Conservation (phyloP, 2,797 vertebrate genomes). For the Sebastolobus alascanus region DNA sequence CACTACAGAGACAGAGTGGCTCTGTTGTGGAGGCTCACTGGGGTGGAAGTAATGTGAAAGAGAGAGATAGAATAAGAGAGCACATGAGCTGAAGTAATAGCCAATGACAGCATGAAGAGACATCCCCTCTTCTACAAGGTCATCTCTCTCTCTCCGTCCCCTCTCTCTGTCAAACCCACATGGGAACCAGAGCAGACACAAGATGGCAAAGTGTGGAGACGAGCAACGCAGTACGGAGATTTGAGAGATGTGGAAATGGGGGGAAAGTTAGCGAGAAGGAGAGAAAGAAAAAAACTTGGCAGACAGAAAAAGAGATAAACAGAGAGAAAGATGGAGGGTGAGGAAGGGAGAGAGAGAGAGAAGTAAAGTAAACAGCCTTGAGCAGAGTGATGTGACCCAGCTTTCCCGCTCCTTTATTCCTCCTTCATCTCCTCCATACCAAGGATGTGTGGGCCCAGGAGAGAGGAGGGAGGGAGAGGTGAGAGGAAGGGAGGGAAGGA, state of each 20-base stretch:
- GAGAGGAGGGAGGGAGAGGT: conserved; percentile 41
- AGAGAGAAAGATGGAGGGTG: not conserved
- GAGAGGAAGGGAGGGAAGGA: conserved; percentile 46
- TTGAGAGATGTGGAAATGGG: not conserved
- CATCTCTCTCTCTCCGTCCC: conserved; percentile 17
- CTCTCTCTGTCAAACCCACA: conserved; percentile 31
- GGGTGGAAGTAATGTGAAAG: conserved; percentile 55
- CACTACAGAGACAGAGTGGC: conserved; percentile 28
- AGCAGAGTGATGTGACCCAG: conserved; percentile 63
- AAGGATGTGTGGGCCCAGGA: conserved; percentile 67
- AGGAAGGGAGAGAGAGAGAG: not conserved
- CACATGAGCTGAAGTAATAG: conserved; percentile 73
- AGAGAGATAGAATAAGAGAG: conserved; percentile 54
- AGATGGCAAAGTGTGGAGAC: conserved; percentile 9
- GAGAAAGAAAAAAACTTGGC: not conserved
- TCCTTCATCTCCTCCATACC: conserved; percentile 49
- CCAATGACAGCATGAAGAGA: conserved; percentile 68
- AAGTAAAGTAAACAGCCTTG: conserved; percentile 60
- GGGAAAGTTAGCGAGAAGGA: not conserved
- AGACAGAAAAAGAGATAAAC: conserved; percentile 14
- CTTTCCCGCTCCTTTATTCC: conserved; percentile 48
- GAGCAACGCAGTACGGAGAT: not conserved
- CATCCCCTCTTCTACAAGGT: conserved; percentile 61
- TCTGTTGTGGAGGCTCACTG: conserved; percentile 56
- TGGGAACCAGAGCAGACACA: conserved; percentile 39